Evolutionary conservation across 2,113 vertebrate genomes (phyloP).

Genomic region (Centropristis striata): DNA sequence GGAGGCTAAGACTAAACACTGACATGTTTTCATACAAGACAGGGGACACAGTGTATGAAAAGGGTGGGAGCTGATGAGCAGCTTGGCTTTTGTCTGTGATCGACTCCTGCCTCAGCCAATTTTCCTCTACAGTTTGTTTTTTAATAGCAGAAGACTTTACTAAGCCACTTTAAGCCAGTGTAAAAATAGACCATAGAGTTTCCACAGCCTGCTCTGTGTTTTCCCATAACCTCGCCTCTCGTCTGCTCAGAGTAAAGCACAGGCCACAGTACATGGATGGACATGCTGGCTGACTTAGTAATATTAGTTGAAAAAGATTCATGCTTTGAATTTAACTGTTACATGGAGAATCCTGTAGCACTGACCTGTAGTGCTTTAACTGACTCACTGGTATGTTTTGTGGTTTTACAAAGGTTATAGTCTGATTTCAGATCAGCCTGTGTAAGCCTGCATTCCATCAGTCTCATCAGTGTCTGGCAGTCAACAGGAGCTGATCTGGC

Average conservation of each 20-base stretch:
- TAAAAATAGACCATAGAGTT: slow-evolving; percentile 74
- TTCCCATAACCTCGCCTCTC: slow-evolving; percentile 14
- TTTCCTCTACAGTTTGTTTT: not conserved
- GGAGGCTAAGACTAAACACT: too few relatives aligned
- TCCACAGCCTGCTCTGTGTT: slow-evolving; percentile 53
- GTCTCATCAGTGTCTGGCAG: not conserved
- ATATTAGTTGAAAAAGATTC: not conserved
- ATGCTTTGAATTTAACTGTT: not conserved
- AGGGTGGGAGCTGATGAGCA: too few relatives aligned
- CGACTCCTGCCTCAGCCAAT: too few relatives aligned
- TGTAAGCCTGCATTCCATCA: not conserved
- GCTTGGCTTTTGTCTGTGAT: too few relatives aligned
- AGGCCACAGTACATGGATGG: not conserved
- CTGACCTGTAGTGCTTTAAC: not conserved
- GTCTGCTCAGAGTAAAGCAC: not conserved
- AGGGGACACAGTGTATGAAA: too few relatives aligned
- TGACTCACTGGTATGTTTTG: not conserved
- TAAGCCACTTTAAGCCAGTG: slow-evolving; percentile 42
- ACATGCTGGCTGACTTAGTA: not conserved
- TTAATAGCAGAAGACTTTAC: not conserved
- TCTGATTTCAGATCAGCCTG: not conserved
- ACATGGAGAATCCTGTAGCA: not conserved
- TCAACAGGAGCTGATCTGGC: slow-evolving; percentile 27
- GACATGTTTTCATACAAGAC: too few relatives aligned
- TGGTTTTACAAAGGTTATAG: not conserved